Conservation (phyloP, 1,140 invertebrate genomes). For the Drosophila erecta region DNA sequence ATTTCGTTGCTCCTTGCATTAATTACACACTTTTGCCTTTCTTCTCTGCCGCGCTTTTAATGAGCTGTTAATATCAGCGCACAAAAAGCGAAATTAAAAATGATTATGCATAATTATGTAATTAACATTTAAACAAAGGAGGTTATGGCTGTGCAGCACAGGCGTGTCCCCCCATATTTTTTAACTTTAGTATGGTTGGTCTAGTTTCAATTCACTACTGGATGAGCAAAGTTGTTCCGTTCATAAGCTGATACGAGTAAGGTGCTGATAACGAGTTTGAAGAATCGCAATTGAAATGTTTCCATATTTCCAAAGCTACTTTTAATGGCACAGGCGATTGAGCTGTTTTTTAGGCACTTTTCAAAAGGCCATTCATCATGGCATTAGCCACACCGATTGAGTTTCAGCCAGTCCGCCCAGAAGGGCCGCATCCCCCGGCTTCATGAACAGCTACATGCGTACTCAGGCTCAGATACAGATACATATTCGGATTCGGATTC, state of each 20-base stretch:
- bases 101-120: conserved; percentile 84
- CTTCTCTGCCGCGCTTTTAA: conserved; percentile 65
- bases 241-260: too few relatives aligned
- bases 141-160: conserved; percentile 71
- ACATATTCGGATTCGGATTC: neutral
- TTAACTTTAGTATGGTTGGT: too few relatives aligned
- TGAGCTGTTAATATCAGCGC: conserved; percentile 79
- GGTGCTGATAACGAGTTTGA: too few relatives aligned
- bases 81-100: conserved; percentile 54
- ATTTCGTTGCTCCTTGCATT: conserved; percentile 66
- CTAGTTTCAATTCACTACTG: too few relatives aligned
- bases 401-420: conserved; percentile 30
- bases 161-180: too few relatives aligned
- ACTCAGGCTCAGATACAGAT: neutral
- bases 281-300: too few relatives aligned
- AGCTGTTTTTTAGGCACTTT: conserved; percentile 38
- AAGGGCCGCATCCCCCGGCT: neutral
- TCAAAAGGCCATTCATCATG: conserved; percentile 80
- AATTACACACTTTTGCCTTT: conserved; percentile 63
- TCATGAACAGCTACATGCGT: too few relatives aligned
- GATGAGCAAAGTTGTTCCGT: too few relatives aligned
- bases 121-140: conserved; percentile 84
- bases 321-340: neutral
- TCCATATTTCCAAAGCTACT: neutral
- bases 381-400: conserved; percentile 78